These are phyloP conservation scores for Prunella himalayana DNA, from an alignment of 2,113 vertebrate species.

Conservation along the genomic window DNA sequence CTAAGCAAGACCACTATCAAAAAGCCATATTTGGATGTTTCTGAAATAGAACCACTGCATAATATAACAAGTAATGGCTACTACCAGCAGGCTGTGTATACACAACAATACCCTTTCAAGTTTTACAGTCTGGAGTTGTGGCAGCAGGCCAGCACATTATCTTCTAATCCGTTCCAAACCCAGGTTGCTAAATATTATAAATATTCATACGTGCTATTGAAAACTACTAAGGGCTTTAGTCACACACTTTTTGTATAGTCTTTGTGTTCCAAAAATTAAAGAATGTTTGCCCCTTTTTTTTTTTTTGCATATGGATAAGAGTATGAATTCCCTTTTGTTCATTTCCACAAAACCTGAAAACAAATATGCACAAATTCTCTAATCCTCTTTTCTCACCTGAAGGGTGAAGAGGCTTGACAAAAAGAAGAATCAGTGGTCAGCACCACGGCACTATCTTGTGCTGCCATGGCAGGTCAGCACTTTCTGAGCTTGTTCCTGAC, in stretches of 20 bases:
- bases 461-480: background rate
- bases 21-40: constrained; percentile 19
- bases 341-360: constrained; percentile 70
- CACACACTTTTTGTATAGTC: constrained; percentile 73
- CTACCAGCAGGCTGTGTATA: constrained; percentile 30
- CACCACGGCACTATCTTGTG: background rate
- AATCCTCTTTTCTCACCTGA: constrained; percentile 76
- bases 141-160: constrained; percentile 67
- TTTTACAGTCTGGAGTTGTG: constrained; percentile 55
- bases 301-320: constrained; percentile 63
- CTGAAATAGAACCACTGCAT: constrained; percentile 56
- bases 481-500: background rate
- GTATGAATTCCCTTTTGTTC: constrained; percentile 73
- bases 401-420: constrained; percentile 63
- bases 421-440: constrained; percentile 36
- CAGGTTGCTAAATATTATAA: constrained; percentile 73
- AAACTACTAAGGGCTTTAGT: constrained; percentile 70
- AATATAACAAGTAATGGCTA: constrained; percentile 31
- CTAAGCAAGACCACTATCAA: background rate
- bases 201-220: constrained; percentile 77
- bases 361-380: constrained; percentile 67
- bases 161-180: constrained; percentile 68
- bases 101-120: constrained; percentile 42
- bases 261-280: constrained; percentile 73
- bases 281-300: constrained; percentile 39